A percentile compares a stretch with the other conserved stretches of the same genome.
These are phyloP conservation scores for Dendropsophus ebraccatus DNA, from an alignment of 2,113 vertebrate genomes.

Conservation along the genomic window DNA sequence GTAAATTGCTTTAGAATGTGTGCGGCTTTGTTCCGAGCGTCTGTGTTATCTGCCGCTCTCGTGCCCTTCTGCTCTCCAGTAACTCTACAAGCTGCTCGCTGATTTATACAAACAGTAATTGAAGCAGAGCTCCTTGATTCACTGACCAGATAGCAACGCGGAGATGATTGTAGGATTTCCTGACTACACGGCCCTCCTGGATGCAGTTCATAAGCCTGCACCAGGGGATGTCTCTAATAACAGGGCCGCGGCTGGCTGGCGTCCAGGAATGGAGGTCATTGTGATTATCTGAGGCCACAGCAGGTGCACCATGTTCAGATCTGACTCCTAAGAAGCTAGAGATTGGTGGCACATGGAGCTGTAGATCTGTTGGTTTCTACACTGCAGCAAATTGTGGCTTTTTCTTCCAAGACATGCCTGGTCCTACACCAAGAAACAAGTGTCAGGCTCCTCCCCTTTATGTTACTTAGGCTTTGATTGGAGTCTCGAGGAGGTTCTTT, in stretches of 20 bases:
- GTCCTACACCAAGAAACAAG: background rate
- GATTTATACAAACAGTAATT: background rate
- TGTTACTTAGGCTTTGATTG: too few species aligned
- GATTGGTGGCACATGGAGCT: too few species aligned
- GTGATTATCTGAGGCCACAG: background rate
- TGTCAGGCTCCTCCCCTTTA: background rate
- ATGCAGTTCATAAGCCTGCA: background rate
- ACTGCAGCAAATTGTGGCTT: too few species aligned
- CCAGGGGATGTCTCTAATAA: background rate
- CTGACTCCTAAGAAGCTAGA: too few species aligned
- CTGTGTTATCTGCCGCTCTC: background rate
- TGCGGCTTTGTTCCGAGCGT: background rate
- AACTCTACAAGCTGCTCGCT: background rate
- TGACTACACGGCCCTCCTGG: background rate
- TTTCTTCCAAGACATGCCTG: too few species aligned
- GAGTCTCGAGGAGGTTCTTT: too few species aligned
- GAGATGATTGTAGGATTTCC: constrained; percentile 18
- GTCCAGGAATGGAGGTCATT: background rate
- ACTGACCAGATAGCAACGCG: background rate
- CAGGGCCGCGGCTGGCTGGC: background rate
- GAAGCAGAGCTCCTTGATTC: background rate
- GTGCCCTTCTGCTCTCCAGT: background rate
- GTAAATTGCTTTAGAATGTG: constrained; percentile 31
- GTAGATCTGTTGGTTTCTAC: too few species aligned
- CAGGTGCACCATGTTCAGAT: too few species aligned